Conservation (phyloP, 1,140 invertebrate species). For the Musca domestica region DNA sequence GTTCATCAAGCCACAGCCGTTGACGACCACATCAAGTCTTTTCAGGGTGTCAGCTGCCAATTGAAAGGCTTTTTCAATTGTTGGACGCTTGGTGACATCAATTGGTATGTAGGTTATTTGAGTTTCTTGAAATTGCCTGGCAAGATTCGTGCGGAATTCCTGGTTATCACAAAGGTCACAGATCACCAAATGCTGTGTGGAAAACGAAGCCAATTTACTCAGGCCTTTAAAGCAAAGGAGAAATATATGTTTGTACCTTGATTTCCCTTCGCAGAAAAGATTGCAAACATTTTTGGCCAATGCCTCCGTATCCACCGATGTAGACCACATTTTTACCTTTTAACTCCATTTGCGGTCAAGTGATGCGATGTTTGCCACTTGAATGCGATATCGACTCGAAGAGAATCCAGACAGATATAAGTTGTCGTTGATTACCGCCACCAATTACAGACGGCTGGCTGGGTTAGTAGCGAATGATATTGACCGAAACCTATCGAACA, state of each 20-base stretch:
- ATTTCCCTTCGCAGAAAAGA: conserved; percentile 23
- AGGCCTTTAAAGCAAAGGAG: neutral
- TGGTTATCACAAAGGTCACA: conserved; percentile 22
- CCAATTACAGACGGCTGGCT: no score
- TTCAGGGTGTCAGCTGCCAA: conserved; percentile 46
- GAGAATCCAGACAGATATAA: no score
- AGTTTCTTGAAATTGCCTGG: neutral
- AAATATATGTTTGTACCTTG: conserved; percentile 18
- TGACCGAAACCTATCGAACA: no score
- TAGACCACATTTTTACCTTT: conserved; percentile 49
- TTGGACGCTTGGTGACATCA: conserved; percentile 48
- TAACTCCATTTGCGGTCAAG: conserved; percentile 37
- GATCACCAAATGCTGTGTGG: conserved; percentile 25
- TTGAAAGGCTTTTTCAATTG: conserved; percentile 45
- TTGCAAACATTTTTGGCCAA: conserved; percentile 30
- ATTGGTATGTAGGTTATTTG: conserved; percentile 45
- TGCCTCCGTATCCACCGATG: conserved; percentile 48
- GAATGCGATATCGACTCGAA: no score
- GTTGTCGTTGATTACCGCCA: no score
- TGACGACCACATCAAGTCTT: conserved; percentile 62
- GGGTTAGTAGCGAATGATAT: no score
- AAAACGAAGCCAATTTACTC: neutral
- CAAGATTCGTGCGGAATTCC: neutral
- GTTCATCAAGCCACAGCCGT: conserved; percentile 62
- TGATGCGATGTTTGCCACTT: no score